Evolutionary conservation across 2,113 vertebrate species (phyloP).

Genomic region (Erinaceus europaeus): DNA sequence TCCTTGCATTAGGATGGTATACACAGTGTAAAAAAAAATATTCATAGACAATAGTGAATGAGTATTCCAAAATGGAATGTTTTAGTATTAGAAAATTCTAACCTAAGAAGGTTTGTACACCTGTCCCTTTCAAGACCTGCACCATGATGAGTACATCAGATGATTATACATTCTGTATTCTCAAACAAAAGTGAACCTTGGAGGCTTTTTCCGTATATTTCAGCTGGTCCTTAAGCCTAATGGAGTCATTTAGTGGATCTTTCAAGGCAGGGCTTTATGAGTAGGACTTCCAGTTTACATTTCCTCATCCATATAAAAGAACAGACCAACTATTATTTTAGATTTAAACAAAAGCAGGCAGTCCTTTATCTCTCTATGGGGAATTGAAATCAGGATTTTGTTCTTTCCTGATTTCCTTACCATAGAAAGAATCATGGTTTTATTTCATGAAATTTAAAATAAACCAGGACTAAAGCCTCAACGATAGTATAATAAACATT

Average conservation of each 20-base stretch:
- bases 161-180: background rate
- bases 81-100: background rate
- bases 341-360: background rate
- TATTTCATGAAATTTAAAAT: conserved; percentile 12
- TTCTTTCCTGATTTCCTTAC: too few relatives aligned
- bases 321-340: background rate
- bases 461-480: background rate
- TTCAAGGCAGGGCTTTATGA: background rate
- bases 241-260: background rate
- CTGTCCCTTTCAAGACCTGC: background rate
- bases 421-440: background rate
- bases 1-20: background rate
- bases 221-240: background rate
- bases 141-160: background rate
- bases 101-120: background rate
- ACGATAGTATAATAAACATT: conserved; percentile 10
- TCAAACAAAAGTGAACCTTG: background rate
- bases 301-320: background rate
- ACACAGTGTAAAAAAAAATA: background rate
- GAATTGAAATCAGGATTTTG: too few relatives aligned
- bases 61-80: background rate
- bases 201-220: background rate
- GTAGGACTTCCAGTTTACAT: background rate
- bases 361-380: background rate
- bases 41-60: background rate